These are phyloP conservation scores for Macroramphosus scolopax DNA, from an alignment of 2,797 vertebrate genomes.

Conservation along the genomic window DNA sequence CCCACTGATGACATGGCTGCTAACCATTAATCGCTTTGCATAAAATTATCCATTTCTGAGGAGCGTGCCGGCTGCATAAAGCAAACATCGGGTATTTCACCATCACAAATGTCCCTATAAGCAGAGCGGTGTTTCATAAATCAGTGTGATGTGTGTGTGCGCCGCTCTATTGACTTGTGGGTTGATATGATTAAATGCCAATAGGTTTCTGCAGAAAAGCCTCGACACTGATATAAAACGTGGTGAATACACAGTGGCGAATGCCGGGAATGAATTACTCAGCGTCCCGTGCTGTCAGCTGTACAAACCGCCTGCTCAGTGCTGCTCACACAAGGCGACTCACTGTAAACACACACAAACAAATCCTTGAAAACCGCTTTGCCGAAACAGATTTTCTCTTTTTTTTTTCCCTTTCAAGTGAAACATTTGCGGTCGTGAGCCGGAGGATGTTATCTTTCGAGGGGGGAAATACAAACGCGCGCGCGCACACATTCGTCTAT, in stretches of 20 bases:
- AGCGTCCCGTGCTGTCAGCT: no score
- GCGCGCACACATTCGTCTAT: constrained; percentile 43
- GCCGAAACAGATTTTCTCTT: constrained; percentile 40
- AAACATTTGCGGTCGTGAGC: constrained; percentile 40
- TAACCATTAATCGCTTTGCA: constrained; percentile 18
- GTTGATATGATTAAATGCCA: constrained; percentile 8
- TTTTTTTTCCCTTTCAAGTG: constrained; percentile 46
- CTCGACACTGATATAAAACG: constrained; percentile 4
- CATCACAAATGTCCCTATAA: no score
- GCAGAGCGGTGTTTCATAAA: no score
- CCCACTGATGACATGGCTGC: constrained; percentile 2
- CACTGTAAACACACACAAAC: constrained; percentile 5
- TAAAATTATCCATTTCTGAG: constrained; percentile 13
- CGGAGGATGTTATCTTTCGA: constrained; percentile 53
- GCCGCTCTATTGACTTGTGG: background rate
- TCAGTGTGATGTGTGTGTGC: no score
- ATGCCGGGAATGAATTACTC: no score
- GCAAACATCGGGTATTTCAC: no score
- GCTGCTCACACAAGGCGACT: background rate
- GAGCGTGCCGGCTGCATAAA: no score
- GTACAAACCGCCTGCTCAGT: constrained; percentile 6
- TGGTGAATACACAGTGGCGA: no score
- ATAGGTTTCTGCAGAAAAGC: constrained; percentile 4
- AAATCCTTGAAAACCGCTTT: constrained; percentile 19
- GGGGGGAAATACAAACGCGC: constrained; percentile 23